Evolutionary conservation across 1,140 invertebrate genomes (phyloP), one percentile per base, ranked within the genome.

Genomic region (Zaprionus kolodkinae): DNA sequence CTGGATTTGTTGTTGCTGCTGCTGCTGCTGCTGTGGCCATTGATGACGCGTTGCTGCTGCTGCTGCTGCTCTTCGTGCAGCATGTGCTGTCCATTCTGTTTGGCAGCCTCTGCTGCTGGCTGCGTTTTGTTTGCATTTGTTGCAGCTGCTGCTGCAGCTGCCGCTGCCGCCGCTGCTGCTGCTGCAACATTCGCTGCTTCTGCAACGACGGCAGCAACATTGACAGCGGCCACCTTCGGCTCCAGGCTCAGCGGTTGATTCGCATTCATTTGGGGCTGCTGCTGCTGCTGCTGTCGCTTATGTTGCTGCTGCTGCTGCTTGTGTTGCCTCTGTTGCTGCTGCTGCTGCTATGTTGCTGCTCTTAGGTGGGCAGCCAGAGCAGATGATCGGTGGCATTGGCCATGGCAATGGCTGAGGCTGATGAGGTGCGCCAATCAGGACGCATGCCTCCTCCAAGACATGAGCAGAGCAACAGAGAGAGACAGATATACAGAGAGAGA

Each of bases 281-380:
- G 27, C 59, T n/a, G 27, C 59, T 59, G 35, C 25, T n/a, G 36
- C 25, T 36, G 56, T 48, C 68, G 50, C 12, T 78, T 45, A 13
- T 55, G 56, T 60, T 65, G 35, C 35, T 52, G 60, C 64, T 17
- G 61, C 56, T 65, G 55, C 10, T 65, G 65, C 48, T 75, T n/a
- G n/a, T n/a, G 61, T 6, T 64, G 69, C 57, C 72, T 67, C 50
- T 54, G 64, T 27, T 76, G 52, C 10, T 65, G 70, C 36, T 82
- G 70, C 9, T 64, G 69, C 33, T 76, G 77, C 55, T 56, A 21
- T 21, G 70, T 3, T 61, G 43, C n/a, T n/a, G 60, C 48, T 50
- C 48, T 71, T 82, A 82, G 76, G 68, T 86, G 50, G 72, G 83
- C 66, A 85, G 48, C 40, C 73, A 70, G 40, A 75, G 66, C 30